Evolutionary conservation across 2,888 invertebrate species (phyloP).

Genomic region (Apamea sordens): DNA sequence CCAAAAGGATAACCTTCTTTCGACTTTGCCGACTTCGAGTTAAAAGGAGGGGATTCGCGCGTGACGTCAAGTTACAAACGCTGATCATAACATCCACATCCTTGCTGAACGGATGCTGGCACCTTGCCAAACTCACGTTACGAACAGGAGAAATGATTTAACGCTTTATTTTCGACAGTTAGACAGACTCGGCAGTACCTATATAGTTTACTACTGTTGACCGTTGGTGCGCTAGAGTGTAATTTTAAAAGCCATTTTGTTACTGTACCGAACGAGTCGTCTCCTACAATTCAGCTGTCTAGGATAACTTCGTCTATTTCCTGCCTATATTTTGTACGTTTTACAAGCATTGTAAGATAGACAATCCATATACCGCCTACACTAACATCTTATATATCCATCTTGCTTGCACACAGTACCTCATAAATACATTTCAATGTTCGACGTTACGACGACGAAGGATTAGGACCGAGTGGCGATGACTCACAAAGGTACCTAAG

Average conservation of each 20-base stretch:
- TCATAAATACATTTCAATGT: constrained; percentile 37
- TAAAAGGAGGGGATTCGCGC: constrained; percentile 27
- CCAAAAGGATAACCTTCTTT: neutral
- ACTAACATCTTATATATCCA: constrained; percentile 13
- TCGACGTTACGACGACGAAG: constrained; percentile 18
- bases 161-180: constrained; percentile 66
- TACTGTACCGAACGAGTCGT: neutral
- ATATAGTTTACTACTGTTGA: constrained; percentile 37
- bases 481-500: constrained; percentile 54
- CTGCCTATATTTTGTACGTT: constrained; percentile 15
- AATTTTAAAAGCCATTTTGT: constrained; percentile 20
- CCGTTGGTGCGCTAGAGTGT: constrained; percentile 2
- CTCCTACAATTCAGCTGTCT: neutral
- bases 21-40: neutral
- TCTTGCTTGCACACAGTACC: constrained; percentile 20
- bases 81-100: constrained; percentile 63
- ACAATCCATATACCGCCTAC: constrained; percentile 41
- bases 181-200: constrained; percentile 43
- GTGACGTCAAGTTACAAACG: constrained; percentile 58
- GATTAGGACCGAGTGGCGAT: constrained; percentile 25
- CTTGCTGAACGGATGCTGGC: constrained; percentile 66
- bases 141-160: constrained; percentile 64
- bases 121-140: constrained; percentile 57
- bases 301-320: constrained; percentile 14
- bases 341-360: constrained; percentile 34